Conservation (phyloP, 2,797 vertebrate species). For the Pangasius sanitwongsei region DNA sequence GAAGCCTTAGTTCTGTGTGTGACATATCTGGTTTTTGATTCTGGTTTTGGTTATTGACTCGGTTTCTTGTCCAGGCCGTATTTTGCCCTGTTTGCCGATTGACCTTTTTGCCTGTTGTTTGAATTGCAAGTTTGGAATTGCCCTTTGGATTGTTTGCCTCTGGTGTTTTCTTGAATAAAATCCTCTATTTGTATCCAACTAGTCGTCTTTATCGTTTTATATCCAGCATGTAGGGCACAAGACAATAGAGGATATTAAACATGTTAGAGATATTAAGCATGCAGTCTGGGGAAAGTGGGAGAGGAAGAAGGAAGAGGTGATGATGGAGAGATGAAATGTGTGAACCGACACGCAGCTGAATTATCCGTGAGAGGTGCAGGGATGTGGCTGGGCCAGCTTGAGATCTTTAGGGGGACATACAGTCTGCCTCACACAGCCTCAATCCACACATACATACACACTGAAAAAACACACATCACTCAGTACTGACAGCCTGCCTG, state of each 20-base stretch:
- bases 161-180: background rate
- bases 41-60: background rate
- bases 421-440: constrained; percentile 3
- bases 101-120: background rate
- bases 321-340: constrained; percentile 11
- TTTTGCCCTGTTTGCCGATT: background rate
- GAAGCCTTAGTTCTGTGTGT: background rate
- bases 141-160: background rate
- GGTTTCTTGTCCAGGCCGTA: background rate
- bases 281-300: background rate
- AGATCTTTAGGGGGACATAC: constrained; percentile 37
- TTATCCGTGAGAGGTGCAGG: constrained; percentile 39
- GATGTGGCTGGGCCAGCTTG: background rate
- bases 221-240: background rate
- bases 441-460: background rate
- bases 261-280: background rate
- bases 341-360: constrained; percentile 17
- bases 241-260: background rate
- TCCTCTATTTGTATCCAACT: background rate
- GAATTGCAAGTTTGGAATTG: background rate
- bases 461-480: background rate
- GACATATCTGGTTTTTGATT: background rate
- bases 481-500: background rate
- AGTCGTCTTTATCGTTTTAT: background rate
- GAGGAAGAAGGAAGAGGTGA: background rate